Conservation (phyloP, 2,113 vertebrate species). For the Sorex araneus region DNA sequence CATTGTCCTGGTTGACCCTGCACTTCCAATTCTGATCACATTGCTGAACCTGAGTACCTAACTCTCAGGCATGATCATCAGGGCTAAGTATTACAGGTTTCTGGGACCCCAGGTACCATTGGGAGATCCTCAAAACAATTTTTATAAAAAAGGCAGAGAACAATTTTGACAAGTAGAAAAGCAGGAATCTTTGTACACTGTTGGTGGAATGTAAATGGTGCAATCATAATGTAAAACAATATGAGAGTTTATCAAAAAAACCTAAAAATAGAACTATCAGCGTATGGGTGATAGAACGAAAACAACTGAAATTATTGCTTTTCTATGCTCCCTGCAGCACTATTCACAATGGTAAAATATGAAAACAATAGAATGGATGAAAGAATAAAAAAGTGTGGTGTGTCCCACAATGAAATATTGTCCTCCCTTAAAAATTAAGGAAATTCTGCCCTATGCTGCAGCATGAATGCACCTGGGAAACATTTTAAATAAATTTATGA, state of each 20-base stretch:
- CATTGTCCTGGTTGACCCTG: too few species aligned
- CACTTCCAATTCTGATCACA: too few species aligned
- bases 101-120: too few species aligned
- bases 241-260: background rate
- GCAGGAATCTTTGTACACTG: background rate
- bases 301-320: background rate
- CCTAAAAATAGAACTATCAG: background rate
- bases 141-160: too few species aligned
- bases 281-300: background rate
- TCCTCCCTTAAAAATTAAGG: background rate
- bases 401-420: too few species aligned
- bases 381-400: background rate
- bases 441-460: background rate
- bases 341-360: too few species aligned
- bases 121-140: too few species aligned
- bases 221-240: background rate
- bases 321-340: background rate
- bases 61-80: too few species aligned
- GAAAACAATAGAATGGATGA: background rate
- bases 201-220: background rate
- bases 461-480: background rate
- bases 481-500: too few species aligned
- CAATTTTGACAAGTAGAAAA: background rate
- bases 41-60: too few species aligned
- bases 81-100: too few species aligned